Base-by-base conservation (phyloP, 2,888 invertebrate genomes). In the Vesta saturnalis region DNA sequence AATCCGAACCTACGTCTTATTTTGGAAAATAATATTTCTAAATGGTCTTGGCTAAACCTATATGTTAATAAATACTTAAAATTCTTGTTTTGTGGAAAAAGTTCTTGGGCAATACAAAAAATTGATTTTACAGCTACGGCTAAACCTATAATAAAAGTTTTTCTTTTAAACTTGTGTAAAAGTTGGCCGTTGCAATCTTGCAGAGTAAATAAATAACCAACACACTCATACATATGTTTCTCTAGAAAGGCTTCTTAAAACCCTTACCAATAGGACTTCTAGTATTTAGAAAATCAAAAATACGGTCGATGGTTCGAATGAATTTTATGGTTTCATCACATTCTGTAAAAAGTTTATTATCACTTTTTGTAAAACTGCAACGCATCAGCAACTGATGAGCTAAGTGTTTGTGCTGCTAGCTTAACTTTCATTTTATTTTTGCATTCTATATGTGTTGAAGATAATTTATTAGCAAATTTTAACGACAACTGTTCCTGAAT, bases 391-490 rank as follows among this genome's bases (percentile, higher is more conserved):
- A 47, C 16, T 15, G 47, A 47, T 15, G 47, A 47, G 16, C 47
- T 47, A 47, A 47, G 15, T 15, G 47, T 47, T 47, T 47, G 47
- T 15, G 47, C 47, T 47, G 47, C 16, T 15, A 47, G 47, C 16
- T 47, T 47, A 14, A 47, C 47, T 47, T 47, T 47, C 47, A 47
- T 47, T 15, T 15, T 47, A 16, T 47, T 47, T 14, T 47, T 16
- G 2, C 16, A 47, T 15, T 15, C 14, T 15, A 47, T 47, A 47
- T 47, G 47, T 8, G 14, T 15, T 15, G 15, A 5, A 15, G 15
- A 8, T 15, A 59, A 10, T 43, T 59, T 59, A 43, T 59, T 59
- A 10, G 43, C 59, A 4, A 59, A 59, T 46, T 59, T 59, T 16
- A 59, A 35, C 1, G 43, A 46, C 14, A 59, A 2, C n/a, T 43